Conservation (phyloP, 1,140 invertebrate species). For the Calosoma granatense region DNA sequence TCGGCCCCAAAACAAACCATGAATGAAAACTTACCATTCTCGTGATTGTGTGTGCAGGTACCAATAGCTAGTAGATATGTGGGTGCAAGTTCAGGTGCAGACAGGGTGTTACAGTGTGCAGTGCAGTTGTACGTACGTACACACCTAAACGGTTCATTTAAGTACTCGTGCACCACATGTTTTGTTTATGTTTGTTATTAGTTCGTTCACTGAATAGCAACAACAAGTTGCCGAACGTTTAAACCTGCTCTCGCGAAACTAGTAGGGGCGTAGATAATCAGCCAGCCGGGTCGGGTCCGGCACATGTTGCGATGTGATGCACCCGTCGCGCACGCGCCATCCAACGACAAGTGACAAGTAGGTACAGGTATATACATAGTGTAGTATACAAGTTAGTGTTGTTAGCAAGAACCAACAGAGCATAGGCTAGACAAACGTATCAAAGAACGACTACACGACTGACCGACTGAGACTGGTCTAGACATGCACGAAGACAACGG, state of each 20-base stretch:
- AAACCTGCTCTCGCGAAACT: conserved; percentile 17
- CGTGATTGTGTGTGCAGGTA: neutral
- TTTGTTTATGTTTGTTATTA: neutral
- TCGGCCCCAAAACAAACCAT: conserved; percentile 5
- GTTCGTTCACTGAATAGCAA: neutral
- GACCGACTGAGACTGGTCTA: too few relatives aligned
- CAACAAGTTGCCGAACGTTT: neutral
- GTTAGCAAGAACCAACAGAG: too few relatives aligned
- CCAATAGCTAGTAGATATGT: neutral
- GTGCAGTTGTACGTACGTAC: too few relatives aligned
- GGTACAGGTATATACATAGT: neutral
- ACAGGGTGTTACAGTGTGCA: too few relatives aligned
- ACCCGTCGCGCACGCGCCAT: conserved; percentile 18
- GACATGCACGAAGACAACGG: too few relatives aligned
- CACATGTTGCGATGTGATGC: neutral
- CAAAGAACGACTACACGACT: too few relatives aligned
- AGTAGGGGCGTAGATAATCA: conserved; percentile 22
- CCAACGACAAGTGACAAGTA: conserved; percentile 20
- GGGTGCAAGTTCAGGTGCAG: conserved; percentile 1
- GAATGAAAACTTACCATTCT: conserved; percentile 1
- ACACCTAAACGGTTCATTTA: neutral
- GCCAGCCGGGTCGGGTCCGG: too few relatives aligned
- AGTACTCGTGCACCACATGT: neutral
- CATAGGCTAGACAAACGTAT: too few relatives aligned
- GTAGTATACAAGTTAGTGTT: too few relatives aligned